Conservation (phyloP, 2,113 vertebrate genomes). For the Poecilia latipinna region DNA sequence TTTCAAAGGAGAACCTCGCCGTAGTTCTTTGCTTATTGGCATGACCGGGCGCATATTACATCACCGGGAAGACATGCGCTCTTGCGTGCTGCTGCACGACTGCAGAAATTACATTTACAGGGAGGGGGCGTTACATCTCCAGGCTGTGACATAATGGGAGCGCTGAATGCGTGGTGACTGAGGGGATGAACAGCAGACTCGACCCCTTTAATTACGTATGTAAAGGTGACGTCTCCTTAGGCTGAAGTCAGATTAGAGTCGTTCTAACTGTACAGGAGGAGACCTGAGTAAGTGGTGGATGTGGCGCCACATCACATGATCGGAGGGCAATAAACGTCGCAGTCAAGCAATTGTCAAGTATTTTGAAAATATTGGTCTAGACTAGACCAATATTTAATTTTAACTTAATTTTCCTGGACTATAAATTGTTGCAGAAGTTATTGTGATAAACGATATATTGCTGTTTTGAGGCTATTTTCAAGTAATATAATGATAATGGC, state of each 20-base stretch:
- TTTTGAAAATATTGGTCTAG: constrained; percentile 21
- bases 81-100: constrained; percentile 15
- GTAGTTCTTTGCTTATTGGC: constrained; percentile 36
- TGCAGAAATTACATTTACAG: constrained; percentile 11
- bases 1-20: constrained; percentile 34
- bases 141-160: constrained; percentile 26
- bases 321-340: constrained; percentile 6
- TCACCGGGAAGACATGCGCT: constrained; percentile 50
- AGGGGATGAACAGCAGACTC: neutral
- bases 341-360: constrained; percentile 9
- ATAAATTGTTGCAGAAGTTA: no score
- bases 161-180: neutral
- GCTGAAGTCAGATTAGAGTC: neutral
- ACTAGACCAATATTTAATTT: neutral
- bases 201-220: constrained; percentile 9
- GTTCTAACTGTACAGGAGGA: constrained; percentile 9
- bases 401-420: no score
- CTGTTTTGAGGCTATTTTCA: no score
- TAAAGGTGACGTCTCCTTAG: constrained; percentile 13
- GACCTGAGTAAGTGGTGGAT: constrained; percentile 18
- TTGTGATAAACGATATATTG: no score
- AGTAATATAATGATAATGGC: no score
- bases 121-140: constrained; percentile 5
- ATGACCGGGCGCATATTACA: constrained; percentile 50
- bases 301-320: constrained; percentile 22